phyloP scores from a whole-genome alignment of 2,888 invertebrate genomes.

The Monopis laevigella region DNA sequence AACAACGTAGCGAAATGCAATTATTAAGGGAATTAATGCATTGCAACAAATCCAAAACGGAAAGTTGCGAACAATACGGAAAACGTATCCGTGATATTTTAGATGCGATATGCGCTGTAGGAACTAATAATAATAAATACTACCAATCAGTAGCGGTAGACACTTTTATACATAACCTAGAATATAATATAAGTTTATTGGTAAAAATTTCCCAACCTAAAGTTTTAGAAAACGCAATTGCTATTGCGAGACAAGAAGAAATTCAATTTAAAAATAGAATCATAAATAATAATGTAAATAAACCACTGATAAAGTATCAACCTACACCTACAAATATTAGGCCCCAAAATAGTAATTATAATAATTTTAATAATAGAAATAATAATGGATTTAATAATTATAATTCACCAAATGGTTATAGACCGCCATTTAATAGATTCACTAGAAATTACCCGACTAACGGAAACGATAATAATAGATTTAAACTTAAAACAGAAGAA shows the following conservation, averaged over 20 bases:
- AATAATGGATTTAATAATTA: too few species aligned
- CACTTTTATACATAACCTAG: constrained; percentile 1
- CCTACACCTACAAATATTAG: neutral
- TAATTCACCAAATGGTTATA: too few species aligned
- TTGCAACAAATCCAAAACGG: neutral
- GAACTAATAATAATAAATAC: neutral
- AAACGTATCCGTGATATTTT: neutral
- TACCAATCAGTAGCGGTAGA: constrained; percentile 2
- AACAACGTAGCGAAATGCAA: constrained; percentile 2
- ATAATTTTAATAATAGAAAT: neutral
- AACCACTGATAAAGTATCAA: neutral
- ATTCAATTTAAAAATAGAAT: neutral
- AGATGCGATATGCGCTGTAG: constrained; percentile 2
- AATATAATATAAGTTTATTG: neutral
- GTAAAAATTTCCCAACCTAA: neutral
- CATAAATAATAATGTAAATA: neutral
- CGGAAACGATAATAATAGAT: neutral
- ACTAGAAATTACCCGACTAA: neutral
- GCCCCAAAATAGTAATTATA: neutral
- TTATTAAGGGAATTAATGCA: neutral
- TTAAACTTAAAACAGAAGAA: neutral
- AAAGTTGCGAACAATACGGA: neutral
- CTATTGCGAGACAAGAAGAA: constrained; percentile 2
- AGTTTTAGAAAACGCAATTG: neutral
- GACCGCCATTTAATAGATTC: neutral